These are phyloP conservation scores for Girardinus metallicus DNA, from an alignment of 2,797 vertebrate species.

Conservation along the genomic window DNA sequence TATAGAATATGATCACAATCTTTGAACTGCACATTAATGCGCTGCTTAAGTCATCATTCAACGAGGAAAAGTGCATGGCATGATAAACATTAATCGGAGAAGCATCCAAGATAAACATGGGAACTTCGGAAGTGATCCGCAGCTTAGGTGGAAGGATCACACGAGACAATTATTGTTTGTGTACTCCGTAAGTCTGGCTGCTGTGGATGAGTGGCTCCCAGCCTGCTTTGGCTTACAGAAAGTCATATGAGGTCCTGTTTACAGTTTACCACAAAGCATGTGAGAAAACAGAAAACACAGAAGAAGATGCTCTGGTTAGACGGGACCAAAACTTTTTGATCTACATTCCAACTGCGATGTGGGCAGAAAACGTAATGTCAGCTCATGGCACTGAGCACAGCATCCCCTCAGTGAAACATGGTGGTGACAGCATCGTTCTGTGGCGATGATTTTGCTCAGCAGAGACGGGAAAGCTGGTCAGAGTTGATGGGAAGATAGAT, in stretches of 20 bases:
- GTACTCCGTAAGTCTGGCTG: not conserved
- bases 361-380: not conserved
- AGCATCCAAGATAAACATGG: not conserved
- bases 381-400: not conserved
- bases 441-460: not conserved
- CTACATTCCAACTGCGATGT: not conserved
- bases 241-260: not conserved
- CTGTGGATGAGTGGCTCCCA: not conserved
- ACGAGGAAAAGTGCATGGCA: not conserved
- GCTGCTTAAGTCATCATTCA: not conserved
- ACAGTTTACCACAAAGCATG: not conserved
- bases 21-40: not conserved
- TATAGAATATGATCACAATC: not conserved
- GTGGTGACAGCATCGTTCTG: not conserved
- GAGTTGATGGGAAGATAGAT: not conserved
- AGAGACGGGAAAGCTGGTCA: not conserved
- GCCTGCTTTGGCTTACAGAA: not conserved
- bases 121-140: not conserved
- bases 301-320: not conserved
- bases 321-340: not conserved
- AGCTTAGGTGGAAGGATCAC: not conserved
- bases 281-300: not conserved
- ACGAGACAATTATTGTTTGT: not conserved
- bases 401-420: not conserved
- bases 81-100: not conserved